Conservation (phyloP, 2,113 vertebrate genomes). For the Phrynosoma blainvillii region DNA sequence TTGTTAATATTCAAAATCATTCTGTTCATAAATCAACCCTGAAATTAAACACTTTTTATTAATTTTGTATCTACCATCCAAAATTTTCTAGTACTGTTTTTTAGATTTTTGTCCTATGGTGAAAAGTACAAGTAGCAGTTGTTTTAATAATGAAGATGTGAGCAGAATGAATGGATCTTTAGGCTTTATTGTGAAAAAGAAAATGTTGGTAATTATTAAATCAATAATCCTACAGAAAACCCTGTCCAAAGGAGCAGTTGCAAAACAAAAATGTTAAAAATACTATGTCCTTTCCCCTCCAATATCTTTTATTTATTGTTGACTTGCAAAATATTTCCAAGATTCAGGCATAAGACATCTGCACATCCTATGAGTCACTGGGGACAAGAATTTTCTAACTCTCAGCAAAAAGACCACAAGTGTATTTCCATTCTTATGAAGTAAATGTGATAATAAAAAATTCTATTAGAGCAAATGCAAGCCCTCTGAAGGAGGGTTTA, state of each 20-base stretch:
- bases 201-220: not conserved
- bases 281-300: not conserved
- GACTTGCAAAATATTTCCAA: conserved; percentile 27
- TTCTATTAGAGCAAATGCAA: not conserved
- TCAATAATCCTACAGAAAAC: not conserved
- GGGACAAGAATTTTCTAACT: not conserved
- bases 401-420: conserved; percentile 19
- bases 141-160: not conserved
- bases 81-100: conserved; percentile 1
- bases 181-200: not conserved
- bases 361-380: not conserved
- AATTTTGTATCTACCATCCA: not conserved
- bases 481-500: not conserved
- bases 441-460: not conserved
- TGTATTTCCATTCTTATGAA: conserved; percentile 8
- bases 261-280: conserved; percentile 17
- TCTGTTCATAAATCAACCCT: not conserved
- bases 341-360: not conserved
- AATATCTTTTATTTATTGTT: not conserved
- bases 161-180: not conserved
- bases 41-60: not conserved
- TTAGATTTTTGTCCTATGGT: conserved; percentile 15
- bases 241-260: not conserved
- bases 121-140: not conserved
- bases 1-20: not conserved